phyloP scores from a whole-genome alignment of 2,797 vertebrate species.

The Dallia pectoralis region DNA sequence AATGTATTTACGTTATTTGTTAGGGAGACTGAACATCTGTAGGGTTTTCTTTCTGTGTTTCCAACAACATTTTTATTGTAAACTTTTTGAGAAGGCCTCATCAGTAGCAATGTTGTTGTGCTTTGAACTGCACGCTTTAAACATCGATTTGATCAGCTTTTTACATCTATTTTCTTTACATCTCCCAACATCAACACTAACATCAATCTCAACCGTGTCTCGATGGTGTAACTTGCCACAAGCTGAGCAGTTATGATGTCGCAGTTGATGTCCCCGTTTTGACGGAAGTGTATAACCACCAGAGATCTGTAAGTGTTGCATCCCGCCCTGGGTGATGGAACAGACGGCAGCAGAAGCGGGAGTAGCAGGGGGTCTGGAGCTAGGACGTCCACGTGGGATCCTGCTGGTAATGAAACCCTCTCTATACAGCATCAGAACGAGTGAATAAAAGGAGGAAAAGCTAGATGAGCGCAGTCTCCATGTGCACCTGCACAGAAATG shows the following conservation, averaged over 20 bases:
- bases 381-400: neutral
- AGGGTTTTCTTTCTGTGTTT: neutral
- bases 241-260: neutral
- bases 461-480: neutral
- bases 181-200: neutral
- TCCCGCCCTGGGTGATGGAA: neutral
- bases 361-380: neutral
- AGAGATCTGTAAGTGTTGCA: neutral
- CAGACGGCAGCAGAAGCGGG: neutral
- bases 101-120: neutral
- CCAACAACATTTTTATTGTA: neutral
- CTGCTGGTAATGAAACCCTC: neutral
- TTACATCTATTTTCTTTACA: neutral
- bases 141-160: no score
- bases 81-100: neutral
- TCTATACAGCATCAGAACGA: neutral
- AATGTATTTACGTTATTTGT: no score
- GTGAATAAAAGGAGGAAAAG: neutral
- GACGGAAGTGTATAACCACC: neutral
- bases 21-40: neutral
- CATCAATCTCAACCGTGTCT: neutral
- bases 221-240: neutral
- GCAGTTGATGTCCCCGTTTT: neutral
- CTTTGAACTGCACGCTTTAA: neutral
- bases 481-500: neutral